Evolutionary conservation across 2,888 invertebrate genomes (phyloP), one percentile per base, ranked within the genome.

Genomic region (Tachina grossa): DNA sequence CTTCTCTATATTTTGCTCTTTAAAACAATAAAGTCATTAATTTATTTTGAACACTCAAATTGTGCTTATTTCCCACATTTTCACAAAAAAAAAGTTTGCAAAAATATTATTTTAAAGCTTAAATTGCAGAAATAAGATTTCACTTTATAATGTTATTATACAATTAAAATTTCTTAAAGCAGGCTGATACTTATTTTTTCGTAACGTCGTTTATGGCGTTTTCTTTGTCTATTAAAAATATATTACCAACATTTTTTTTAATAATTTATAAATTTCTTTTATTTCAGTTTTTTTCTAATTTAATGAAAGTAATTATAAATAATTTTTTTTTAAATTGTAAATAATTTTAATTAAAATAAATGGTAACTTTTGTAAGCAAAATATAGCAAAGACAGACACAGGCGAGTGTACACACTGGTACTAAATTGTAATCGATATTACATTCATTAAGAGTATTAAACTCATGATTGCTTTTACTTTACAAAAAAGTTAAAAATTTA

Each of bases 51-150:
- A 61, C 47, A 43, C 19, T 55, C 1, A 59, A 77, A 68, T 39
- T 39, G 19, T 68, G 49, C 14, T 47, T 49, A 31, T 22, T 68
- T 66, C 57, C 66, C 77, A 77, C 57, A 78, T 78, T 78, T 78
- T 59, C 68, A 59, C 77, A 14, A 49, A 14, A 49, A 10, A 49
- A 11, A 49, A 14, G 14, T 14, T 14, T 49, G 13, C 14, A 49
- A 49, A 14, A 49, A n/a, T 49, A 14, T 49, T 49, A n/a, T n/a
- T 57, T 79, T 79, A 66, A 66, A 72, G 80, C 72, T 81, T 84
- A 81, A 81, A 72, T 47, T 59, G 76, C 80, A 71, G 75, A 84
- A 75, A 69, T 65, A 69, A 76, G 63, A 82, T 85, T 82, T 85
- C 78, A 78, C 85, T 85, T 74, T 65, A 75, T 78, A 47, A 11